Evolutionary conservation across 2,113 vertebrate genomes (phyloP).

Genomic region (Naja naja): DNA sequence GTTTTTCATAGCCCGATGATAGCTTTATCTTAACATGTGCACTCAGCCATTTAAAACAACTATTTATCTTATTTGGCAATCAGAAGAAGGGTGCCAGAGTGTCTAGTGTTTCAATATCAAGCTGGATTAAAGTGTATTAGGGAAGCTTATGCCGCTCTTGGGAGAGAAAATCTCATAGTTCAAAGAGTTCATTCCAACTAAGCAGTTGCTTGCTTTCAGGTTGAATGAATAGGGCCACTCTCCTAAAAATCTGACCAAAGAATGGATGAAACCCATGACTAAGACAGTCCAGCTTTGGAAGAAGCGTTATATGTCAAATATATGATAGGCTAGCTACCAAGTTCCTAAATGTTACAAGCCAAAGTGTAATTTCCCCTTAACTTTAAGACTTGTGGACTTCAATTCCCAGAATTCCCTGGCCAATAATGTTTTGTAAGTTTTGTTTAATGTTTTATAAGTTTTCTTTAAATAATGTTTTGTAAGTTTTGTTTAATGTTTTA

Average conservation of each 20-base stretch:
- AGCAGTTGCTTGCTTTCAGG: constrained; percentile 46
- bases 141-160: constrained; percentile 53
- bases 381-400: background rate
- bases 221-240: constrained; percentile 26
- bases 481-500: background rate
- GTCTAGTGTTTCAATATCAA: constrained; percentile 59
- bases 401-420: background rate
- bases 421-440: background rate
- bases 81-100: constrained; percentile 57
- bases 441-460: too few relatives aligned
- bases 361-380: background rate
- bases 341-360: background rate
- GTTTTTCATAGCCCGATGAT: background rate
- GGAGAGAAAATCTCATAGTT: constrained; percentile 51
- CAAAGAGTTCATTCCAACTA: constrained; percentile 40
- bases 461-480: too few relatives aligned
- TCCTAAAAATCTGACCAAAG: background rate
- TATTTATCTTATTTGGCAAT: constrained; percentile 41
- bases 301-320: background rate
- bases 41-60: constrained; percentile 31
- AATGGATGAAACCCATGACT: background rate
- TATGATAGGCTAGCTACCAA: background rate
- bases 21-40: background rate
- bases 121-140: constrained; percentile 66
- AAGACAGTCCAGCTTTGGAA: background rate